Evolutionary conservation across 2,113 vertebrate genomes (phyloP), one percentile per base, ranked within the genome.

Genomic region (Vanacampus margaritifer): DNA sequence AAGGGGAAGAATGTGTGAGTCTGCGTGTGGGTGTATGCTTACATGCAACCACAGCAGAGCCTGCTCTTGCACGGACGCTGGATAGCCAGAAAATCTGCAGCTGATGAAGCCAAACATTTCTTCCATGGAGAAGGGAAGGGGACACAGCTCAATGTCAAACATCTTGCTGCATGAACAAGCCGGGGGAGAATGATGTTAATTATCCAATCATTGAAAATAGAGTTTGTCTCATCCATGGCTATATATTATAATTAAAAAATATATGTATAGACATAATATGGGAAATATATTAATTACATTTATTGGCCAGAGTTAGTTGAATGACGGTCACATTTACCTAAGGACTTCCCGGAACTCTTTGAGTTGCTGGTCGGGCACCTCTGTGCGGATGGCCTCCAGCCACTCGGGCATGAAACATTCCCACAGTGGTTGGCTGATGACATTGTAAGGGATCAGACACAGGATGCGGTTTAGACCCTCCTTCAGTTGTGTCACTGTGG

Each of bases 41-140:
- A 99, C 97, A 82, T 99, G 97, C 66, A 99, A 93, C 97, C 97
- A 99, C 46, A 99, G 92, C 78, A 99, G 88, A 2, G 97, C 97
- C 87, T 99, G 97, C 78, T 99, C 97, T 79, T 99, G 97, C 68
- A 98, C 96, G 35, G 97, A 97, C 5, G 97, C 96, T 11, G 97
- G 95, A 76, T 98, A 98, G 46, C 97, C 97, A 12, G 95, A 95
- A 90, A 99, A 99, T 69, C 97, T 92, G 86, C 97, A 99, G 76
- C 97, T 98, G 78, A 99, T 98, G 88, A 99, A 99, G 69, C 96
- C 95, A 85, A 99, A 99, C 97, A 99, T 99, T 89, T 99, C 97
- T 82, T 99, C 97, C 97, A 99, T 95, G 76, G 97, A 98, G 89
- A 99, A 99, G 11, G 97, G 97, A 35, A 99, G 92, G 41, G 97